Evolutionary conservation across 2,797 vertebrate genomes (phyloP), one percentile per base, ranked within the genome.

Genomic region (Antrozous pallidus): DNA sequence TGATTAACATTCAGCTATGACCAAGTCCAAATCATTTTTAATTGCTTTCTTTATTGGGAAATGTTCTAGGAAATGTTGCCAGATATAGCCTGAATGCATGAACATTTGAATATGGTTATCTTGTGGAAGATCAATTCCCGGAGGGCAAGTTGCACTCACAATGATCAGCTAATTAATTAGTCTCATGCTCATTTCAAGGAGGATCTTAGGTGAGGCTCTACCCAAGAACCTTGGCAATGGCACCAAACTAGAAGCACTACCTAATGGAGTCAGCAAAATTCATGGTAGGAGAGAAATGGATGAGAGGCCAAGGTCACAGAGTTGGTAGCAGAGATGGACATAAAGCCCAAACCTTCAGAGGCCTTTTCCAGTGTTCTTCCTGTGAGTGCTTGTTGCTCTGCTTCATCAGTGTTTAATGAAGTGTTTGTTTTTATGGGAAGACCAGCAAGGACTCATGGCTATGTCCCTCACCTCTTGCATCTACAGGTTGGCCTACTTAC

Each of bases 21-120:
- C 67, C 51, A 40, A 63, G 22, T 24, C 63, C 74, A 54, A 42
- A 33, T 78, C 77, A 77, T 88, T 38, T 90, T 93, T 67, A 80
- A 77, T 75, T 93, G 26, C 63, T 56, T 85, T 80, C 45, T 70
- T 8, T 95, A 73, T 56, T 42, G 78, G 79, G 51, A 91, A 89
- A 70, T 78, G 14, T 49, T 78, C 38, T 85, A 54, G 51, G 71
- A 71, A 85, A 54, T 28, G 63, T 78, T 71, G 42, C 33, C 51
- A 14, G 26, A 33, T 16, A 4, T 28, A 51, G 26, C 61, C 36
- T 67, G 56, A 45, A 69, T 42, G 18, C 36, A 38, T 7, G 79
- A 63, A 70, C 28, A 33, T 82, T 65, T 31, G 28, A 80, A 51
- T 56, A 8, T n/a, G 56, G 5, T 36, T 94, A 2, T 86, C 33